Base-by-base conservation (phyloP, 2,113 vertebrate species). In the Gila orcuttii region DNA sequence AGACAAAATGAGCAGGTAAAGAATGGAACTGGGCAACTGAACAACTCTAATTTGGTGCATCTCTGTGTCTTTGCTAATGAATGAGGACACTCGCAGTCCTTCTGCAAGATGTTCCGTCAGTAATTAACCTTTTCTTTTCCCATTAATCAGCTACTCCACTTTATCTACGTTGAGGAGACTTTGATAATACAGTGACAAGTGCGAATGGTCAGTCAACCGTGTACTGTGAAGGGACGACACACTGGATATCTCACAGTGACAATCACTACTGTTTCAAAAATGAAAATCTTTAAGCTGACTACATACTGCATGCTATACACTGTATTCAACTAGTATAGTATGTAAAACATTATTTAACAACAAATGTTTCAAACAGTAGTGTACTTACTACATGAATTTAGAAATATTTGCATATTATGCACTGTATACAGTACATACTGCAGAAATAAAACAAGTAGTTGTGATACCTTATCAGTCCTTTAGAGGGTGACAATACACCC, bases 401-500 rank as follows among this genome's bases (percentile, higher is more conserved):
- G 28, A 66, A 66, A 66, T 55, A 68, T 33, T 3, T 68, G 64
- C 12, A 66, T 66, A 25, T 6, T 62, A 25, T 62, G 1, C 25
- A 19, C 64, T 33, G 62, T 68, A 8, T 47, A 55, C 19, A 21
- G 1, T 57, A 55, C 17, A 57, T 21, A 25, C 42, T 62, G 12
- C 33, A 57, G 57, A 85, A 66, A n/a, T 11, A 19, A 39, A 42
- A 66, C 64, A 71, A 33, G 19, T 3, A 12, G 3, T 28, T 86
- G 77, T 31, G 68, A 31, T 84, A 76, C 69, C 47, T 52, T 42
- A 57, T n/a, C 15, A 39, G 25, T 81, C 85, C 87, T 78, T 62
- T 81, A 79, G 87, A 84, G 76, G 85, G 87, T 25, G 79, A 57
- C 82, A 86, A 36, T 15, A 66, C 47, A 88, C 87, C 79, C 79